phyloP scores from a whole-genome alignment of 2,888 invertebrate species.

The Carabus problematicus region DNA sequence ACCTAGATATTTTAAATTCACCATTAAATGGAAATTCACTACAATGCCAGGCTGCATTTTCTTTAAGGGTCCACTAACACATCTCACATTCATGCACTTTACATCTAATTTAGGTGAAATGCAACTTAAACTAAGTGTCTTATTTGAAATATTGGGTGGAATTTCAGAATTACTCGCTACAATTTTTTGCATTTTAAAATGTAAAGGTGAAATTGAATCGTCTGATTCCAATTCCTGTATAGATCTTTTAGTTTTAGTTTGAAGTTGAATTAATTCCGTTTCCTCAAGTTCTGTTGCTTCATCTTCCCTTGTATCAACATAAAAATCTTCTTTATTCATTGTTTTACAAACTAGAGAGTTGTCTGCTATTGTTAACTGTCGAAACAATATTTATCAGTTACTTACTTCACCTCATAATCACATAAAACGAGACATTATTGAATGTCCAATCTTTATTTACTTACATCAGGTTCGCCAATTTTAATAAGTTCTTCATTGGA shows the following conservation, averaged over 20 bases:
- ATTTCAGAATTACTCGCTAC: conserved; percentile 23
- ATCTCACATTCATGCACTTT: conserved; percentile 17
- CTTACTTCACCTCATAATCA: not conserved
- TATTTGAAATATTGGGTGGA: conserved; percentile 18
- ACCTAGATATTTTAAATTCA: conserved; percentile 47
- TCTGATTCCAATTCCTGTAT: not conserved
- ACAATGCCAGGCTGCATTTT: conserved; percentile 44
- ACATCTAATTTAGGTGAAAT: conserved; percentile 13
- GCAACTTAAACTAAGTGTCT: conserved; percentile 20
- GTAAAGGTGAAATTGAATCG: not conserved
- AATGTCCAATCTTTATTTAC: conserved; percentile 8
- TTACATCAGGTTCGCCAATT: conserved; percentile 40
- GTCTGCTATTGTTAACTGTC: conserved; percentile 30
- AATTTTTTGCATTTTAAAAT: conserved; percentile 23
- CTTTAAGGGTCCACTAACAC: conserved; percentile 18
- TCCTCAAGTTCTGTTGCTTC: conserved; percentile 24
- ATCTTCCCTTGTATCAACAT: conserved; percentile 15
- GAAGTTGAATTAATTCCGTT: not conserved
- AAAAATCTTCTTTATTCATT: conserved; percentile 28
- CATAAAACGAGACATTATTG: not conserved
- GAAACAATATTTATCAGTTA: conserved; percentile 41
- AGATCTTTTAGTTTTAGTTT: conserved; percentile 17
- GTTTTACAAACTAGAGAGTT: conserved; percentile 34
- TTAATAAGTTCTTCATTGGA: conserved; percentile 28
- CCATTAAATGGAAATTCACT: conserved; percentile 45